These are phyloP conservation scores for Alosa sapidissima DNA, from an alignment of 2,797 vertebrate genomes.

Conservation along the genomic window DNA sequence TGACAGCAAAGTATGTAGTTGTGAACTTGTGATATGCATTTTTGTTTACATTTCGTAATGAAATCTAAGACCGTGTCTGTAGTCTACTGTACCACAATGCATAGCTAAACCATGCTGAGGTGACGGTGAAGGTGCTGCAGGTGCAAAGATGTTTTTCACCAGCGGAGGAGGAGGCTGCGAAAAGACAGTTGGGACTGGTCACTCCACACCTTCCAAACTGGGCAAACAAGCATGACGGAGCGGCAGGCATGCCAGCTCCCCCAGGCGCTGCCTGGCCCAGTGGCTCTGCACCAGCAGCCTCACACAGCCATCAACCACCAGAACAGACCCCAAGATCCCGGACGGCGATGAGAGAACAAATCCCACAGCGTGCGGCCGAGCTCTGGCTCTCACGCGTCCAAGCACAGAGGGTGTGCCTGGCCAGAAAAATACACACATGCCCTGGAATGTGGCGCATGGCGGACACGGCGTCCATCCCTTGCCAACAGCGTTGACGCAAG, in stretches of 20 bases:
- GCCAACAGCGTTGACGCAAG: slow-evolving; percentile 49
- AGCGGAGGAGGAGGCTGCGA: neutral
- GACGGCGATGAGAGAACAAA: neutral
- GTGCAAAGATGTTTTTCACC: neutral
- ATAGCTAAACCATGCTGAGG: neutral
- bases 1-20: neutral
- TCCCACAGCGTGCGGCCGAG: neutral
- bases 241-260: neutral
- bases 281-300: neutral
- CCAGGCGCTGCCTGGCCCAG: neutral
- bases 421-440: slow-evolving; percentile 50
- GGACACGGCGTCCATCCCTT: slow-evolving; percentile 24
- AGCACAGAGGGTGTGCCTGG: slow-evolving; percentile 32
- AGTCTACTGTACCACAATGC: neutral
- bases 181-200: slow-evolving; percentile 17
- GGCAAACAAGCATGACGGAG: neutral
- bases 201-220: neutral
- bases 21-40: neutral
- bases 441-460: slow-evolving; percentile 44
- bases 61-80: neutral
- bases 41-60: neutral
- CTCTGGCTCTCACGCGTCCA: neutral
- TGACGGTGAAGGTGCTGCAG: neutral
- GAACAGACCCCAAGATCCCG: neutral
- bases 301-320: neutral